Evolutionary conservation across 1,140 invertebrate species (phyloP).

Genomic region (Ceratosolen solmsi): DNA sequence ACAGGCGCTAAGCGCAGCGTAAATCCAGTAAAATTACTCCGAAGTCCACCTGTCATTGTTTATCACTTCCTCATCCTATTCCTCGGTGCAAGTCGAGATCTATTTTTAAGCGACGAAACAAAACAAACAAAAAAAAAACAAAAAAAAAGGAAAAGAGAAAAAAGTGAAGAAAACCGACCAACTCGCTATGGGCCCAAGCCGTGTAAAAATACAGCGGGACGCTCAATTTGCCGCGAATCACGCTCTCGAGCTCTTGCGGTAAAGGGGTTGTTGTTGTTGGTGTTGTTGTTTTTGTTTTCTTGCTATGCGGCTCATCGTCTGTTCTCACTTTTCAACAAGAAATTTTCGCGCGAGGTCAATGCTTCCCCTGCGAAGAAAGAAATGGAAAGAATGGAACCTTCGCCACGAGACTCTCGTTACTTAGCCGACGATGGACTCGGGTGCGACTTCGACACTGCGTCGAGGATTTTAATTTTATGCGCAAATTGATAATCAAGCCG

Average conservation of each 20-base stretch:
- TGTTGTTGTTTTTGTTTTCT: background rate
- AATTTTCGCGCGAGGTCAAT: background rate
- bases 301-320: too few species aligned
- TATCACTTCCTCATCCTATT: background rate
- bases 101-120: background rate
- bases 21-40: background rate
- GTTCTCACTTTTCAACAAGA: background rate
- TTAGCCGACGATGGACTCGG: too few species aligned
- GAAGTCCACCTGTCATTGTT: slow-evolving; percentile 1
- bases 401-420: background rate
- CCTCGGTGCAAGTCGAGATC: background rate
- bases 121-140: too few species aligned
- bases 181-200: too few species aligned
- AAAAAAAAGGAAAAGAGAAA: too few species aligned
- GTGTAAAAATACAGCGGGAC: slow-evolving; percentile 18
- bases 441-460: background rate
- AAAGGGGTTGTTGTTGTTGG: background rate
- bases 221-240: slow-evolving; percentile 40
- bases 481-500: slow-evolving; percentile 11
- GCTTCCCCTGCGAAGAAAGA: background rate
- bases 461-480: slow-evolving; percentile 5
- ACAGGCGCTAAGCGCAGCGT: background rate
- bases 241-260: slow-evolving; percentile 6
- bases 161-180: too few species aligned
- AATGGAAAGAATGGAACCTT: too few species aligned